These are phyloP conservation scores for Perca fluviatilis DNA, from an alignment of 2,113 vertebrate genomes.

Conservation along the genomic window DNA sequence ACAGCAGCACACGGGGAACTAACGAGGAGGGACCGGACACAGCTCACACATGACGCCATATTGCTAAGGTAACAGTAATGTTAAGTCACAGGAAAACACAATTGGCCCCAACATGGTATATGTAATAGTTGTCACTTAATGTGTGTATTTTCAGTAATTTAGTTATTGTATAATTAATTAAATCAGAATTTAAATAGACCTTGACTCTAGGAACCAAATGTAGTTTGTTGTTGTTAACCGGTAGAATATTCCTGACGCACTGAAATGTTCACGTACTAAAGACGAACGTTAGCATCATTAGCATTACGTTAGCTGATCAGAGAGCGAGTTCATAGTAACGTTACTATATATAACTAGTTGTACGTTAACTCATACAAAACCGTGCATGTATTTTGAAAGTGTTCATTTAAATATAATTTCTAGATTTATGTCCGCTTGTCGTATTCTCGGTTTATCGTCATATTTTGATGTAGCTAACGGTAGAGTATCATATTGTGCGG, in stretches of 20 bases:
- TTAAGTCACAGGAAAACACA: not conserved
- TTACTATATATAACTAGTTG: not conserved
- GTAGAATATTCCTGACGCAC: conserved; percentile 20
- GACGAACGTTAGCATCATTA: conserved; percentile 53
- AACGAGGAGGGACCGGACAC: not conserved
- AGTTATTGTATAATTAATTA: rapidly evolving
- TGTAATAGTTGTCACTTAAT: not conserved
- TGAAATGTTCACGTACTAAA: not conserved
- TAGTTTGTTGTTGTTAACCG: conserved; percentile 44
- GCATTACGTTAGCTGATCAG: conserved; percentile 41
- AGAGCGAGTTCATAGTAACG: not conserved
- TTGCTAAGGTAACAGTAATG: not conserved
- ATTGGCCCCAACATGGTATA: too few relatives aligned
- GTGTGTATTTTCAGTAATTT: not conserved
- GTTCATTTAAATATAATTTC: conserved; percentile 6
- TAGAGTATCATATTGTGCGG: not conserved
- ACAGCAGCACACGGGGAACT: conserved; percentile 5
- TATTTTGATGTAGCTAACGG: not conserved
- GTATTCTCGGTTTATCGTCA: not conserved
- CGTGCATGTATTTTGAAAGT: not conserved
- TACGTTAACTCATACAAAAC: not conserved
- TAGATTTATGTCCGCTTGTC: not conserved
- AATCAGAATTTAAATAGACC: not conserved
- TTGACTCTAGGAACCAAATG: conserved; percentile 28
- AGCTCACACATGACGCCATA: not conserved